Conservation (phyloP, 2,113 vertebrate species). For the Xyliphius kryptos region DNA sequence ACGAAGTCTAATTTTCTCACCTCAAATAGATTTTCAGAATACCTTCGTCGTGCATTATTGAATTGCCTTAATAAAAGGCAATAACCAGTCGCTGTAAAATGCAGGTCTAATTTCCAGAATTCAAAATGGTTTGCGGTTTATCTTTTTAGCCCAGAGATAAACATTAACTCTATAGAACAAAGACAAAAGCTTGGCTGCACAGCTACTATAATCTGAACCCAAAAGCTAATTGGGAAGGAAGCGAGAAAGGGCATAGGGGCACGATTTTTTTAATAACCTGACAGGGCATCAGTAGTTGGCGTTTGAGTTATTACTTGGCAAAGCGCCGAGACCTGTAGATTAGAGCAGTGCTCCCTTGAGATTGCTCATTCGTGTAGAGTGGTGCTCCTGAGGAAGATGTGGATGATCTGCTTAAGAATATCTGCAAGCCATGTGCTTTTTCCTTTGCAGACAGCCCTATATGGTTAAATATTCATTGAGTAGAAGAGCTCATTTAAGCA, state of each 20-base stretch:
- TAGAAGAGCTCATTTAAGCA: neutral
- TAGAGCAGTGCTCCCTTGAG: too few species aligned
- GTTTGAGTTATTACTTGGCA: conserved; percentile 47
- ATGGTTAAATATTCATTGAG: conserved; percentile 21
- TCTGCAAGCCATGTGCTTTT: conserved; percentile 1
- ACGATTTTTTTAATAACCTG: conserved; percentile 27
- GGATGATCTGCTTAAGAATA: conserved; percentile 2
- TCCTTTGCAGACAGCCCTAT: conserved; percentile 3
- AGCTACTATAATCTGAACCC: conserved; percentile 11
- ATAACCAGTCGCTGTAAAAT: too few species aligned
- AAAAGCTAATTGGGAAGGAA: neutral
- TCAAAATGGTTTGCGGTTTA: too few species aligned
- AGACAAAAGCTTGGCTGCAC: conserved; percentile 7
- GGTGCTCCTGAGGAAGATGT: conserved; percentile 5
- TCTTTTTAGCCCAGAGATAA: conserved; percentile 8
- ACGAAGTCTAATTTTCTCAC: too few species aligned
- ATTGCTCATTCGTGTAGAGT: neutral
- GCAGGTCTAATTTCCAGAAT: too few species aligned
- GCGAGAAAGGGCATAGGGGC: conserved; percentile 3
- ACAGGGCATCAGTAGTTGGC: neutral
- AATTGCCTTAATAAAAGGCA: too few species aligned
- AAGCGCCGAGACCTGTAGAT: conserved; percentile 20
- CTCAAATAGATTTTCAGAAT: too few species aligned
- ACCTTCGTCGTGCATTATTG: too few species aligned
- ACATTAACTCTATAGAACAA: neutral